Evolutionary conservation across 2,888 invertebrate genomes (phyloP).

Genomic region (Tenthredo notha): DNA sequence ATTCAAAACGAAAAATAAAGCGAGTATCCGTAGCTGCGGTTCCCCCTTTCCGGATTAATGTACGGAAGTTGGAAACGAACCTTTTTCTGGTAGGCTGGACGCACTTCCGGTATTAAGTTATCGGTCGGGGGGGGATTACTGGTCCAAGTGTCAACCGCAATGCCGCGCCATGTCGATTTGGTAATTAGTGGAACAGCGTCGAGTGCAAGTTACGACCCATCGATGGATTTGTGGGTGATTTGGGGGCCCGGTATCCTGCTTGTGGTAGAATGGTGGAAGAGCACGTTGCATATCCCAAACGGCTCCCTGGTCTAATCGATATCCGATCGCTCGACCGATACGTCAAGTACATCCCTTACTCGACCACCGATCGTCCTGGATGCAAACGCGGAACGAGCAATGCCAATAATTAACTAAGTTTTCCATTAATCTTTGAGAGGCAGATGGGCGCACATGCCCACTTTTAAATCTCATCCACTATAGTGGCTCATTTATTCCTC

Average conservation of each 20-base stretch:
- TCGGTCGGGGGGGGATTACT: constrained; percentile 10
- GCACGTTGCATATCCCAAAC: constrained; percentile 47
- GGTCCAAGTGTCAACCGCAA: constrained; percentile 66
- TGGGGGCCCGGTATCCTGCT: constrained; percentile 46
- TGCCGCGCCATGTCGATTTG: constrained; percentile 59
- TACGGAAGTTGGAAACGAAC: background rate
- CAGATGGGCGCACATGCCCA: constrained; percentile 70
- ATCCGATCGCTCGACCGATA: constrained; percentile 75
- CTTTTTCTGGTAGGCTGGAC: constrained; percentile 6
- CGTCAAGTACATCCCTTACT: constrained; percentile 74
- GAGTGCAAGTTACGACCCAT: constrained; percentile 73
- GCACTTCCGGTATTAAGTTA: constrained; percentile 33
- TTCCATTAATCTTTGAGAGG: constrained; percentile 73
- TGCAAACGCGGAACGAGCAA: constrained; percentile 43
- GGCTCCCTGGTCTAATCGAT: constrained; percentile 70
- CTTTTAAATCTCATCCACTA: background rate
- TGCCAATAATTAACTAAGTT: constrained; percentile 72
- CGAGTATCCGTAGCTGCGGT: background rate
- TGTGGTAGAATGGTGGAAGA: constrained; percentile 28
- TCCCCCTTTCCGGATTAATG: background rate
- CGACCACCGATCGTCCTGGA: constrained; percentile 28
- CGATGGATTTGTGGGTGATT: constrained; percentile 63
- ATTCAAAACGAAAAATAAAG: background rate
- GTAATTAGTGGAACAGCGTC: constrained; percentile 74
- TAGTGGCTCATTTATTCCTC: background rate